Evolutionary conservation across 2,888 invertebrate genomes (phyloP), one percentile per base, ranked within the genome.

Genomic region (Ochropleura plecta): DNA sequence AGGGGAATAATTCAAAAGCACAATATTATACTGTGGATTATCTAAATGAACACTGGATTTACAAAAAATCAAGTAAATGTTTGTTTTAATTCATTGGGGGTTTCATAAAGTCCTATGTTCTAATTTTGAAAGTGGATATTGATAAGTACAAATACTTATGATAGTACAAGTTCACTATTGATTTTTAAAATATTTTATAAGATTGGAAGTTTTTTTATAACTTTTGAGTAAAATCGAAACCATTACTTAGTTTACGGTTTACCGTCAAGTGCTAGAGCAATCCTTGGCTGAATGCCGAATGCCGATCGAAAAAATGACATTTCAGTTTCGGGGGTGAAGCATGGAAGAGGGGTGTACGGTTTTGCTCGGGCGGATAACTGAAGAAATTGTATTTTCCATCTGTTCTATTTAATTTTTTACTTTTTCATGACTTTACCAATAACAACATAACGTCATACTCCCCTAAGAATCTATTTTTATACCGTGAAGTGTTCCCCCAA

Each of bases 231-330:
- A 53, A 60, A 79, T 51, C 70, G 55, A 3, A 66, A 42, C 6
- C 40, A 46, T 7, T 57, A 14, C 6, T 18, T 12, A n/a, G 42
- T 60, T 71, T 49, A 64, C 88, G 86, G 88, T 87, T 87, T 64
- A 73, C 64, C 16, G 57, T 9, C 0, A 40, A 48, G 12, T 53
- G 30, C 18, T 48, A 60, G 53, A 30, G 70, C 66, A 83, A 89
- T 84, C 91, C 76, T 89, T 91, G 84, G 51, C 70, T 85, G 78
- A 91, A 92, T 90, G 89, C 90, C 93, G 94, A 94, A 92, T 90
- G 89, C 90, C 93, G 94, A 94, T 93, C 94, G 94, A 94, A 92
- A 92, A 94, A 93, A 90, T 95, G 95, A 95, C 94, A 92, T 94
- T 94, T 94, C 91, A 91, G 90, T 90, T 81, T 88, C 91, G 89